A percentile compares a stretch with the other conserved stretches of the same genome.
Conservation (phyloP, 2,888 invertebrate genomes). For the Dichetophora obliterata region DNA sequence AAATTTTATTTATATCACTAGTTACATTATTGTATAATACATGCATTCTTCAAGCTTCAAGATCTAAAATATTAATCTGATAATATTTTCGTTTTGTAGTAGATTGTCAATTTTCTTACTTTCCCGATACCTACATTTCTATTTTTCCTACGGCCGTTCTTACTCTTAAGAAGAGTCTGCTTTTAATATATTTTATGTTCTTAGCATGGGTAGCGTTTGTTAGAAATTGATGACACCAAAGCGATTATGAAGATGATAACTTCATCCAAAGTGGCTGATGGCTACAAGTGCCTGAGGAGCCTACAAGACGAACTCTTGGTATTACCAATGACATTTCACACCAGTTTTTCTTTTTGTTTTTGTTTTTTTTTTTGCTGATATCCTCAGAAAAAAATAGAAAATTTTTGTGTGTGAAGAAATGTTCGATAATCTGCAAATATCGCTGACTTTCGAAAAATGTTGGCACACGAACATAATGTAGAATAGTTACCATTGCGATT, state of each 20-base stretch:
- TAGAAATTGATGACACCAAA: constrained; percentile 38
- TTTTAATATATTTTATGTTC: neutral
- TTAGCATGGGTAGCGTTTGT: neutral
- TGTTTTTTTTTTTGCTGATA: constrained; percentile 16
- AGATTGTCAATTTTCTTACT: constrained; percentile 23
- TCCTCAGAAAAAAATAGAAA: constrained; percentile 23
- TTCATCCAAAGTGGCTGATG: constrained; percentile 23
- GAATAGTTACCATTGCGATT: no score
- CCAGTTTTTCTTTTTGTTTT: constrained; percentile 1
- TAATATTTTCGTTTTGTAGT: constrained; percentile 38
- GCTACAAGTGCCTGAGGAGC: constrained; percentile 36
- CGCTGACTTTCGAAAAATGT: constrained; percentile 50
- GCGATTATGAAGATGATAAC: constrained; percentile 38
- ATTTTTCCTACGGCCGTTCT: neutral
- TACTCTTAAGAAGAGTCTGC: neutral
- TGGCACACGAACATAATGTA: constrained; percentile 16
- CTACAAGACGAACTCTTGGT: constrained; percentile 4
- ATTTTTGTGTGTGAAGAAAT: neutral
- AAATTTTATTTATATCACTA: no score
- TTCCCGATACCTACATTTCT: neutral
- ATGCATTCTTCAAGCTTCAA: neutral
- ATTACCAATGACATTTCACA: constrained; percentile 29
- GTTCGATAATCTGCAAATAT: constrained; percentile 56
- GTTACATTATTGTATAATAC: no score
- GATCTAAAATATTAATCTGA: neutral